Evolutionary conservation across 2,113 vertebrate genomes (phyloP).

Genomic region (Mugil cephalus): DNA sequence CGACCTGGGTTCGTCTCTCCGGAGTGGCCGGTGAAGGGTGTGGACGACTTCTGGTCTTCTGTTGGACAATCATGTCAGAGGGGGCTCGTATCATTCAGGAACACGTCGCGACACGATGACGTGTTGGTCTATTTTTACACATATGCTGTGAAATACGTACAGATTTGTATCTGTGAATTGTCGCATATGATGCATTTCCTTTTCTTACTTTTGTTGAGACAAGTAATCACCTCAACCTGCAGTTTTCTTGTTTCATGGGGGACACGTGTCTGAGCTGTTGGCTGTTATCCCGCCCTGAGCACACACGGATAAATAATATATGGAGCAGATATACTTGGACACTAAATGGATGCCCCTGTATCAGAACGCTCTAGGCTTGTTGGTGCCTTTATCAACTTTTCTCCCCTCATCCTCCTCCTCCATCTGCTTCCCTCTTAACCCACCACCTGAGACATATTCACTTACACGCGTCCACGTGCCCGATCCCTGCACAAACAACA

Average conservation of each 20-base stretch:
- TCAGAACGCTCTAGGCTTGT: slow-evolving; percentile 33
- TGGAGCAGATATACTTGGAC: slow-evolving; percentile 68
- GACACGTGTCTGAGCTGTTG: slow-evolving; percentile 54
- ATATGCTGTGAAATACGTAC: not conserved
- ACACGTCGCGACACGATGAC: slow-evolving; percentile 25
- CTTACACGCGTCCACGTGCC: slow-evolving; percentile 23
- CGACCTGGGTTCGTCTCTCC: slow-evolving; percentile 82
- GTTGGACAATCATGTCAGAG: slow-evolving; percentile 48
- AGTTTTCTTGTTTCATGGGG: slow-evolving; percentile 38
- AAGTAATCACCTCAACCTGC: slow-evolving; percentile 37
- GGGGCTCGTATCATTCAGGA: slow-evolving; percentile 42
- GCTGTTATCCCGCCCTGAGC: slow-evolving; percentile 51
- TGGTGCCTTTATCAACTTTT: slow-evolving; percentile 15
- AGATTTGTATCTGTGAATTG: slow-evolving; percentile 13
- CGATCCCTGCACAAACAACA: slow-evolving; percentile 21
- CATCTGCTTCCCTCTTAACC: slow-evolving; percentile 15
- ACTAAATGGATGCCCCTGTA: slow-evolving; percentile 73
- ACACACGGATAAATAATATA: slow-evolving; percentile 77
- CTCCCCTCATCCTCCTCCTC: slow-evolving; percentile 16
- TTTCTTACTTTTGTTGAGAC: slow-evolving; percentile 18
- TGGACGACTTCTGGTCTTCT: slow-evolving; percentile 57
- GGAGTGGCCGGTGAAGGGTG: slow-evolving; percentile 73
- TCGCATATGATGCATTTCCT: slow-evolving; percentile 19
- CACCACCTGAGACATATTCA: slow-evolving; percentile 2
- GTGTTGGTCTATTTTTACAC: slow-evolving; percentile 29